Percentiles rank a stretch among this genome's conserved stretches.
Conservation (phyloP, 2,888 invertebrate genomes). For the Petrolisthes manimaculis region DNA sequence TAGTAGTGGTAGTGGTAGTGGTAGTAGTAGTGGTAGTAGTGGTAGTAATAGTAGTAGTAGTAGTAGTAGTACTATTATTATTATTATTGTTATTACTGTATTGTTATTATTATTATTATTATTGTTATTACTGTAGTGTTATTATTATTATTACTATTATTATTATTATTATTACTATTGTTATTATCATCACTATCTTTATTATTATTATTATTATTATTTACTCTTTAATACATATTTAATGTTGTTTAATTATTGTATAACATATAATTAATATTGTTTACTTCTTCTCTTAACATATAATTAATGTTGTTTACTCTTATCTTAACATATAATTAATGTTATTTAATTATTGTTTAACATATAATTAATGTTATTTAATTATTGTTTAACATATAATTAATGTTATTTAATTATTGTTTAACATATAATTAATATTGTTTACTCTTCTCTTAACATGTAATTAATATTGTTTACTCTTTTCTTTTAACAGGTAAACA, state of each 20-base stretch:
- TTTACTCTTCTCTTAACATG: background rate
- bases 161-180: background rate
- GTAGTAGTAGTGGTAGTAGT: background rate
- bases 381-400: background rate
- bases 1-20: background rate
- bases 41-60: background rate
- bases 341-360: constrained; percentile 66
- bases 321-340: background rate
- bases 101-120: background rate
- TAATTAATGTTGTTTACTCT: constrained; percentile 78
- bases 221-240: background rate
- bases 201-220: background rate
- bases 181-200: constrained; percentile 74
- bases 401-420: background rate
- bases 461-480: background rate
- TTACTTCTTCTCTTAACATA: constrained; percentile 70
- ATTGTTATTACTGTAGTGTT: background rate
- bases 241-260: background rate
- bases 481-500: constrained; percentile 73
- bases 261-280: background rate
- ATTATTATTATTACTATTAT: background rate
- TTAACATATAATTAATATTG: constrained; percentile 74
- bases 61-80: background rate
- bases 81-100: background rate
- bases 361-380: constrained; percentile 69